A percentile compares a stretch with the other conserved stretches of the same genome.
phyloP scores from a whole-genome alignment of 53 echinoderm and acorn worm genomes.

The Temnopleurus reevesii region DNA sequence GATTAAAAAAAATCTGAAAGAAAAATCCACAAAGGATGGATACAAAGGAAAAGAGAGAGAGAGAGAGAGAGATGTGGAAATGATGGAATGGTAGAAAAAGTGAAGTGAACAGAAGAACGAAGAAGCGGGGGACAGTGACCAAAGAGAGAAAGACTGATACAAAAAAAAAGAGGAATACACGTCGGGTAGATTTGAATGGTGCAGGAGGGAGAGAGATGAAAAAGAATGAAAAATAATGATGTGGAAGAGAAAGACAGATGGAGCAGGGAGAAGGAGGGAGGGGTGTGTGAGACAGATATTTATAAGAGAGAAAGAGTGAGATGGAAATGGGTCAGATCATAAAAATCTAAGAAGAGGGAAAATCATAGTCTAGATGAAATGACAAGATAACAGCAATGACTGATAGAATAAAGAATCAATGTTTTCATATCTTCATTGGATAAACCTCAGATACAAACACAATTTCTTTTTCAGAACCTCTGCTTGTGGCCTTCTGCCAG shows the following conservation, averaged over 20 bases:
- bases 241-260: background rate
- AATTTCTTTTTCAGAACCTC: too few species aligned
- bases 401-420: background rate
- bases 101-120: background rate
- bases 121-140: background rate
- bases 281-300: background rate
- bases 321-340: too few species aligned
- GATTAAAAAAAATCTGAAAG: background rate
- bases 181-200: too few species aligned
- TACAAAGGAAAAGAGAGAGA: background rate
- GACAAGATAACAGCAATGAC: background rate
- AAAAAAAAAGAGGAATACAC: too few species aligned
- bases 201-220: too few species aligned
- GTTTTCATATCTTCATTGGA: too few species aligned
- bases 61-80: background rate
- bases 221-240: background rate
- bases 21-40: too few species aligned
- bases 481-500: too few species aligned
- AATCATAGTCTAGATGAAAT: background rate
- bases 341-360: too few species aligned
- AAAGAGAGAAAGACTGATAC: background rate
- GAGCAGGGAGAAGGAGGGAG: background rate
- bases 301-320: too few species aligned
- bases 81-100: background rate
- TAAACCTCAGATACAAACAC: too few species aligned